Evolutionary conservation across 2,113 vertebrate genomes (phyloP).

Genomic region (Ascaphus truei): DNA sequence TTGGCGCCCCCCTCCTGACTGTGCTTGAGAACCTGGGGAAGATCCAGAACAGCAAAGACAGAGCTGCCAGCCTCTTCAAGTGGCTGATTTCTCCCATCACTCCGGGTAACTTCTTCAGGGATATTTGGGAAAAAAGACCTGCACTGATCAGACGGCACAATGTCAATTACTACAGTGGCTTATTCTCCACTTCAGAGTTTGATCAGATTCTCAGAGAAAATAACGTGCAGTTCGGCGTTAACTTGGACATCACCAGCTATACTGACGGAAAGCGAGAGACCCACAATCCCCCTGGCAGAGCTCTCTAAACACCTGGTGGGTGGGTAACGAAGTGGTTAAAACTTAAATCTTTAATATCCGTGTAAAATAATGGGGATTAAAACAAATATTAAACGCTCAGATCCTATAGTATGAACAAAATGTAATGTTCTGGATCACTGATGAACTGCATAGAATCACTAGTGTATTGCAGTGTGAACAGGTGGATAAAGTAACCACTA

Average conservation of each 20-base stretch:
- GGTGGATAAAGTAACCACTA: too few relatives aligned
- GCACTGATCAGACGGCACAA: conserved; percentile 75
- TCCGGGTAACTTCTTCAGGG: conserved; percentile 69
- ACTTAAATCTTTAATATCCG: too few relatives aligned
- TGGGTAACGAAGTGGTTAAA: too few relatives aligned
- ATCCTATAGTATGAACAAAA: too few relatives aligned
- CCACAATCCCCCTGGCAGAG: conserved; percentile 81
- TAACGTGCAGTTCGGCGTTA: conserved; percentile 80
- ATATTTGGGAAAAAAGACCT: conserved; percentile 86
- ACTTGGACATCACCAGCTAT: conserved; percentile 92
- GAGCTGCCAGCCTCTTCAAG: conserved; percentile 77
- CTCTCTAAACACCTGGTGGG: too few relatives aligned
- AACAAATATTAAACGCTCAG: too few relatives aligned
- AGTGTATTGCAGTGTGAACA: too few relatives aligned
- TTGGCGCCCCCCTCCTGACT: conserved; percentile 42
- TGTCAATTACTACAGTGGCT: conserved; percentile 75
- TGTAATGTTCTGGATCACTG: too few relatives aligned
- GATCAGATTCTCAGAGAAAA: conserved; percentile 75
- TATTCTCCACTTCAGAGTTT: conserved; percentile 89
- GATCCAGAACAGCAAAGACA: conserved; percentile 78
- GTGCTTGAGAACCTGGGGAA: conserved; percentile 63
- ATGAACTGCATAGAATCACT: too few relatives aligned
- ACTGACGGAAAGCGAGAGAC: conserved; percentile 79
- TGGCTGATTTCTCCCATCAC: conserved; percentile 81
- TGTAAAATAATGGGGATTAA: too few relatives aligned